phyloP scores from a whole-genome alignment of 2,113 vertebrate species.

The Perccottus glenii region DNA sequence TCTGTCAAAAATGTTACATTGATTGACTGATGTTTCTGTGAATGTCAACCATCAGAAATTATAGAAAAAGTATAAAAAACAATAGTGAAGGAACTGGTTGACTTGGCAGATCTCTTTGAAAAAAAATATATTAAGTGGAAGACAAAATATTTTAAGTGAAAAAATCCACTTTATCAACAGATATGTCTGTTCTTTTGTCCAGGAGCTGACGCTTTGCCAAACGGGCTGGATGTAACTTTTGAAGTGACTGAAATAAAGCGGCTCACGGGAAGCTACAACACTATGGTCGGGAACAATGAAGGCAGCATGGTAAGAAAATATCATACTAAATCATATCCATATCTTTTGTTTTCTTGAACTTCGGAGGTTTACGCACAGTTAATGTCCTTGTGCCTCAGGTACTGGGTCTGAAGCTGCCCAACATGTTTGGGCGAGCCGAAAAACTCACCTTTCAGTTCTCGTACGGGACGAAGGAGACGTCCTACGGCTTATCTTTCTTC shows the following conservation, averaged over 20 bases:
- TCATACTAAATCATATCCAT: no score
- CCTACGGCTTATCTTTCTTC: slow-evolving; percentile 95
- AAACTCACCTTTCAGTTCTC: slow-evolving; percentile 98
- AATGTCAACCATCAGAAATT: no score
- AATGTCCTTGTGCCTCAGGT: slow-evolving; percentile 77
- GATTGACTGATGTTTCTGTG: no score
- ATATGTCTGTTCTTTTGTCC: slow-evolving; percentile 1
- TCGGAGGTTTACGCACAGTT: background rate
- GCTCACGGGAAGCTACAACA: slow-evolving; percentile 95
- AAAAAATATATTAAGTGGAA: no score
- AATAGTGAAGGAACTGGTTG: no score
- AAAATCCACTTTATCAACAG: no score
- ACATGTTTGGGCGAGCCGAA: slow-evolving; percentile 91
- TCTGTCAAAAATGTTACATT: no score
- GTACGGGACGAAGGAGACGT: slow-evolving; percentile 98
- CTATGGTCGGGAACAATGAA: slow-evolving; percentile 98
- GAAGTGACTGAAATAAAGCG: slow-evolving; percentile 92
- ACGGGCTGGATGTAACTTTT: slow-evolving; percentile 93
- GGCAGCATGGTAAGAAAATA: slow-evolving; percentile 91
- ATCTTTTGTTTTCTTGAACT: no score
- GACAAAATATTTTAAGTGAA: no score
- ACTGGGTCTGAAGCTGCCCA: slow-evolving; percentile 92
- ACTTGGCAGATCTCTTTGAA: no score
- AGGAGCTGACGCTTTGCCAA: slow-evolving; percentile 91
- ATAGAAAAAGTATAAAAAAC: no score